phyloP scores from a whole-genome alignment of 2,888 invertebrate species.

The Folsomia manolachei region DNA sequence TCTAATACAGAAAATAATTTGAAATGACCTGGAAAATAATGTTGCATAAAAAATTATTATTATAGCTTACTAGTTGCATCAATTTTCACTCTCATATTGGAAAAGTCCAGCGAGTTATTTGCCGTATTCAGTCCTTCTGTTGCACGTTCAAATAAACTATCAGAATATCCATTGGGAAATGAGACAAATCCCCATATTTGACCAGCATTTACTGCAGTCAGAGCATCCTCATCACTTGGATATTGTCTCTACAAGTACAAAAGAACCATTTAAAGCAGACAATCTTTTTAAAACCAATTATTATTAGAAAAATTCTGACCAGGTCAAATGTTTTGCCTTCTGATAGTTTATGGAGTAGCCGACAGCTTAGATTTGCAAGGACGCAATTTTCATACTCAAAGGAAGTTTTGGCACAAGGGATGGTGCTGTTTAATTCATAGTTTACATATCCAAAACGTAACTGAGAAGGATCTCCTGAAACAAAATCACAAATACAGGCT shows the following conservation, averaged over 20 bases:
- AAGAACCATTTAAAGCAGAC: background rate
- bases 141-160: constrained; percentile 26
- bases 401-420: background rate
- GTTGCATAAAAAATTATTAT: background rate
- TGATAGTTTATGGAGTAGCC: background rate
- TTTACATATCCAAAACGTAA: constrained; percentile 4
- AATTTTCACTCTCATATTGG: constrained; percentile 27
- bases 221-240: constrained; percentile 29
- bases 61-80: constrained; percentile 37
- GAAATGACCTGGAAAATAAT: background rate
- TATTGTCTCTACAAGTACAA: background rate
- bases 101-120: constrained; percentile 33
- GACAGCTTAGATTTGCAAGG: background rate
- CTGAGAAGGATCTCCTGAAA: background rate
- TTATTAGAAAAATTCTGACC: background rate
- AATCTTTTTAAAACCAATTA: background rate
- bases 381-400: constrained; percentile 1
- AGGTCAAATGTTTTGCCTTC: background rate
- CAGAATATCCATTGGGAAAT: constrained; percentile 31
- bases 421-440: background rate
- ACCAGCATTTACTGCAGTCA: constrained; percentile 23
- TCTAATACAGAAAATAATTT: constrained; percentile 2
- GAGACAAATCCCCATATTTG: constrained; percentile 37
- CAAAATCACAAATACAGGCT: too few relatives aligned
- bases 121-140: constrained; percentile 26